Evolutionary conservation across 2,113 vertebrate genomes (phyloP), one percentile per base, ranked within the genome.

Genomic region (Ammodytes marinus): DNA sequence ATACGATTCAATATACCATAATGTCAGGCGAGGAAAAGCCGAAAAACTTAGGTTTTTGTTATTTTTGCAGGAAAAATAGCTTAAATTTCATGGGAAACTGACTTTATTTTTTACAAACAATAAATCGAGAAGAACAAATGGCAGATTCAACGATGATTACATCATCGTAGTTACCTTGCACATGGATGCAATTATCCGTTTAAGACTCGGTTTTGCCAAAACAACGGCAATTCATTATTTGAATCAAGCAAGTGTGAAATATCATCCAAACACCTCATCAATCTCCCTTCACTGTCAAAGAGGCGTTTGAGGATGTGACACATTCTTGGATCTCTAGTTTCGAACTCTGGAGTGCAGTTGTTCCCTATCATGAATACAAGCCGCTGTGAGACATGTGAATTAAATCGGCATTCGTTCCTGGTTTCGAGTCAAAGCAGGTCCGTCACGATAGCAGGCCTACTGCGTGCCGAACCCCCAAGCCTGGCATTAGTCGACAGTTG

Each of bases 291-390:
- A 52, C 17, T n/a, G 63, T 66, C 65, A 76, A 4, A 58, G 49
- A 47, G 60, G 43, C 37, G 4, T 4, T 52, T 72, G 49, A 47
- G 57, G 57, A 65, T 49, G 7, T 7, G 63, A 71, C 73, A 81
- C 83, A 79, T 86, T 83, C 82, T 86, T 65, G 65, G 59, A 79
- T 89, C 81, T 89, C 83, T 54, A 55, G 79, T 86, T 90, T 84
- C 84, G 70, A 60, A 67, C 78, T 49, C 43, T 53, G 60, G 15
- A 47, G 39, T 1, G 67, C 85, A 85, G 87, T 90, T 92, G 86
- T 82, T 77, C 46, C 58, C 3, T 6, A 39, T 75, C 64, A 9
- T 77, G 79, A 83, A 73, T 37, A 42, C 78, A 45, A 47, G 1
- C 19, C 11, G 45, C 74, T 84, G 80, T 76, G 63, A 15, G 63